A percentile compares a stretch with the other conserved stretches of the same genome.
phyloP scores from a whole-genome alignment of 1,140 invertebrate genomes.

The Sminthurides bifidus region DNA sequence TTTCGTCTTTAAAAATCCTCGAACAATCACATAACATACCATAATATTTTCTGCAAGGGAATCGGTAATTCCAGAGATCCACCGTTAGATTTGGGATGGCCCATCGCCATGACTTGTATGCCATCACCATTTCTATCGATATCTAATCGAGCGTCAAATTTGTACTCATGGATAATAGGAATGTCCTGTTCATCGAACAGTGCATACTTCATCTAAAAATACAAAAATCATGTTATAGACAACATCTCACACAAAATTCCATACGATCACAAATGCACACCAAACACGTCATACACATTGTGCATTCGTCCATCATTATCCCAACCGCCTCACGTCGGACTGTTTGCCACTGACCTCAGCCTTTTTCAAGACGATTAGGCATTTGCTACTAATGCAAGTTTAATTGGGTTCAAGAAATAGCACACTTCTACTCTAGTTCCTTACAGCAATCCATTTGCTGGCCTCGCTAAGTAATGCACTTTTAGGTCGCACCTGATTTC shows the following conservation, averaged over 20 bases:
- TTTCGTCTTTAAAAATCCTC: background rate
- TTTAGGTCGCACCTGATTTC: no score
- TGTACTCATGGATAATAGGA: slow-evolving; percentile 29
- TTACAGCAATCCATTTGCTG: no score
- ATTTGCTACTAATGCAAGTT: no score
- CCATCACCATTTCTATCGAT: slow-evolving; percentile 31
- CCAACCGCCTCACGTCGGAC: no score
- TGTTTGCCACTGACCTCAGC: no score
- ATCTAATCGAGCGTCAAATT: slow-evolving; percentile 31
- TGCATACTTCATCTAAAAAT: slow-evolving; percentile 28
- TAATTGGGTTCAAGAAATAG: no score
- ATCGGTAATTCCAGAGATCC: slow-evolving; percentile 5
- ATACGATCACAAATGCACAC: background rate
- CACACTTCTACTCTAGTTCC: no score
- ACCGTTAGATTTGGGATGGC: slow-evolving; percentile 27
- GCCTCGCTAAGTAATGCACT: no score
- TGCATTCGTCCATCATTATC: no score
- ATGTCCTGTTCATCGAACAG: slow-evolving; percentile 29
- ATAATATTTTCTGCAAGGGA: slow-evolving; percentile 27
- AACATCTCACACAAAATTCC: background rate
- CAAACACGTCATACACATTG: no score
- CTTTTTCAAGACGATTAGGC: no score
- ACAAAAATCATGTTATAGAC: background rate
- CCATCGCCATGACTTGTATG: slow-evolving; percentile 29
- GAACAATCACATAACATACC: slow-evolving; percentile 11